phyloP scores from a whole-genome alignment of 2,888 invertebrate genomes.

The Andrena bucephala region DNA sequence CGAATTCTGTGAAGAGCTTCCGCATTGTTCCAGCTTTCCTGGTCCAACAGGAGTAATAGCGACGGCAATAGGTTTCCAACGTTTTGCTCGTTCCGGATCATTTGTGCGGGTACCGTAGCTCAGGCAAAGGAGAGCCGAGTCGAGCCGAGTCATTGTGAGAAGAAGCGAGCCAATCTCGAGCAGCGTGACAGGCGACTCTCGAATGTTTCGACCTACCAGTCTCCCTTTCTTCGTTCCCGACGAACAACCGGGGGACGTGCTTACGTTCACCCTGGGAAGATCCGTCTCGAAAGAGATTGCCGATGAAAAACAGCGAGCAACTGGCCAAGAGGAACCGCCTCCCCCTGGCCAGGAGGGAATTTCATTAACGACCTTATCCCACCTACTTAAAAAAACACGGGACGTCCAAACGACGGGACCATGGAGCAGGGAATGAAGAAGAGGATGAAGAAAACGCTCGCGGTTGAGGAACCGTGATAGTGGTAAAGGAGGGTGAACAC shows the following conservation, averaged over 20 bases:
- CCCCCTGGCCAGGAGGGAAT: constrained; percentile 60
- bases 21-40: constrained; percentile 53
- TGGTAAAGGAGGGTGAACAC: constrained; percentile 7
- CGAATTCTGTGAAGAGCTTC: constrained; percentile 71
- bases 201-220: constrained; percentile 41
- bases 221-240: constrained; percentile 32
- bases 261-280: constrained; percentile 57
- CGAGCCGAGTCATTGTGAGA: constrained; percentile 45
- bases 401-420: constrained; percentile 45
- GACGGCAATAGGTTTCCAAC: constrained; percentile 61
- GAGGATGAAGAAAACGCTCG: constrained; percentile 28
- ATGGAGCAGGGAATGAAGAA: constrained; percentile 22
- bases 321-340: constrained; percentile 46
- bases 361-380: constrained; percentile 72
- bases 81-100: constrained; percentile 76
- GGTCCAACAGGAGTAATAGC: constrained; percentile 61
- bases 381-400: constrained; percentile 70
- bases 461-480: constrained; percentile 20
- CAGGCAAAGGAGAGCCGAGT: constrained; percentile 31
- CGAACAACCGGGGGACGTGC: constrained; percentile 42
- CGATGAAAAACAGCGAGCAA: constrained; percentile 65
- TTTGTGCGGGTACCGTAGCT: constrained; percentile 65
- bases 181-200: constrained; percentile 57
- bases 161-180: constrained; percentile 65
- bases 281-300: constrained; percentile 58